Evolutionary conservation across 1,140 invertebrate species (phyloP).

Genomic region (Chionoecetes opilio): DNA sequence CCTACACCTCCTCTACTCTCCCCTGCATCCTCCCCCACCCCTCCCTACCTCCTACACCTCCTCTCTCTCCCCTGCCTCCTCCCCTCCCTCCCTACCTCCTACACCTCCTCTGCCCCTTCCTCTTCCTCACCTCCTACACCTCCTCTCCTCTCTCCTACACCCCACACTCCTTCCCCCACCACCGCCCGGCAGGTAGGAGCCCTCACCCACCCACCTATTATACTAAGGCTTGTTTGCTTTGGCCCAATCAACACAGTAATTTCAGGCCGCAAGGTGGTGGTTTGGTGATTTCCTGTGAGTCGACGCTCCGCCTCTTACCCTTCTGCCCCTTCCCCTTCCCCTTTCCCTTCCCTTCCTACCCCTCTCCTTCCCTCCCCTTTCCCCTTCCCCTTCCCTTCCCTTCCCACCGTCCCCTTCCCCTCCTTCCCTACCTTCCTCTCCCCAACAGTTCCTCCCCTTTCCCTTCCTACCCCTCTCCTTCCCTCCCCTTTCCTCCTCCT

Average conservation of each 20-base stretch:
- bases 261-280: conserved; percentile 19
- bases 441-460: no score
- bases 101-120: background rate
- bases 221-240: conserved; percentile 53
- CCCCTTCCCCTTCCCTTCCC: no score
- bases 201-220: background rate
- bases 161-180: background rate
- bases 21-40: background rate
- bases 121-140: background rate
- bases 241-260: conserved; percentile 54
- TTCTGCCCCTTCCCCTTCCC: background rate
- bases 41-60: background rate
- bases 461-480: no score
- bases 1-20: background rate
- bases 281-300: conserved; percentile 44
- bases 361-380: background rate
- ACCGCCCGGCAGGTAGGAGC: background rate
- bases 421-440: no score
- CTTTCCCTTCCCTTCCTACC: background rate
- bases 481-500: no score
- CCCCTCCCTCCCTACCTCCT: background rate
- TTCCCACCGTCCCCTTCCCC: no score
- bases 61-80: background rate
- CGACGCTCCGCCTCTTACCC: background rate
- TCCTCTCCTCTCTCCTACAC: background rate